Evolutionary conservation across 2,113 vertebrate species (phyloP).

Genomic region (Boulengeromyrus knoepffleri): DNA sequence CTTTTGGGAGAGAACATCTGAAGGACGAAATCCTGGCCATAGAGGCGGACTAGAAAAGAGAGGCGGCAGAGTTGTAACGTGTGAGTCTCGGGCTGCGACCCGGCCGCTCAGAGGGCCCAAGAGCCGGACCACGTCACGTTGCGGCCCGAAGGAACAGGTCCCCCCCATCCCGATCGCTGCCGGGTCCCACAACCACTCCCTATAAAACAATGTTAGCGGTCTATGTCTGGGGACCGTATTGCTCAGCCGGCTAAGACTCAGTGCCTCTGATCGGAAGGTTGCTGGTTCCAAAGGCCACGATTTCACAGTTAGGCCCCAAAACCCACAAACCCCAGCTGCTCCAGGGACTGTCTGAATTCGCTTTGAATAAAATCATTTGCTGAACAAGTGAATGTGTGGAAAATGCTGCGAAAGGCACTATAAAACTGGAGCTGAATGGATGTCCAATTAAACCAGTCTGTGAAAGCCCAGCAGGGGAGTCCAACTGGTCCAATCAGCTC

Average conservation of each 20-base stretch:
- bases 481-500: not conserved
- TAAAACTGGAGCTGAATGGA: not conserved
- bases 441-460: not conserved
- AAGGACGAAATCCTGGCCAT: slow-evolving; percentile 42
- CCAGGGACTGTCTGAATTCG: not conserved
- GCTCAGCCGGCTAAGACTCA: not conserved
- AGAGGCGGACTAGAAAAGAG: slow-evolving; percentile 47
- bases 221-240: not conserved
- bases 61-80: not conserved
- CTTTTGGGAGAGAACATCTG: slow-evolving; percentile 41
- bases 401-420: not conserved
- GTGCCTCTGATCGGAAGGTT: not conserved
- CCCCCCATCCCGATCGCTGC: not conserved
- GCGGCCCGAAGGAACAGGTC: not conserved
- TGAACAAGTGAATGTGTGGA: not conserved
- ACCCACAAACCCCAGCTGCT: not conserved
- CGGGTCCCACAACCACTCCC: not conserved
- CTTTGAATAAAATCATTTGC: not conserved
- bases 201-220: not conserved
- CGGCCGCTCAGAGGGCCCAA: not conserved
- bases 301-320: not conserved
- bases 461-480: not conserved
- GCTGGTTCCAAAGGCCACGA: not conserved
- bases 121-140: not conserved
- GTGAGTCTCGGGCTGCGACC: no score